Evolutionary conservation across 1,140 invertebrate species (phyloP).

Genomic region (Stenopsyche tienmushanensis): DNA sequence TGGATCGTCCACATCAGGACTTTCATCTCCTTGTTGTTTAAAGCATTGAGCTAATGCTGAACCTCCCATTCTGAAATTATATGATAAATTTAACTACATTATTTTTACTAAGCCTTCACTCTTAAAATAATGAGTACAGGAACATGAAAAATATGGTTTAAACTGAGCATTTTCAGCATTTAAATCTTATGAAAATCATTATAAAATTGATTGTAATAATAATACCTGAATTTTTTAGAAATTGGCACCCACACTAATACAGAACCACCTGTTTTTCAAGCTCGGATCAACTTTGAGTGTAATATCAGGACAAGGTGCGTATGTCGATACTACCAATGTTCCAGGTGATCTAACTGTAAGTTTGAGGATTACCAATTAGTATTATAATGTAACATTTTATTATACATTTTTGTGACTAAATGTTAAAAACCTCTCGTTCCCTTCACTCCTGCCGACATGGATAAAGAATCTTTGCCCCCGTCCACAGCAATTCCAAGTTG

Average conservation of each 20-base stretch:
- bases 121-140: neutral
- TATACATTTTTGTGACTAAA: neutral
- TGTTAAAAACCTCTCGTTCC: slow-evolving; percentile 49
- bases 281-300: slow-evolving; percentile 84
- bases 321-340: slow-evolving; percentile 91
- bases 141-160: too few species aligned
- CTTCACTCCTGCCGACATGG: slow-evolving; percentile 89
- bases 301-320: slow-evolving; percentile 91
- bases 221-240: slow-evolving; percentile 51
- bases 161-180: neutral
- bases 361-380: neutral
- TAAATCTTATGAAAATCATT: slow-evolving; percentile 1
- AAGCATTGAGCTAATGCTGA: slow-evolving; percentile 90
- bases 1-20: slow-evolving; percentile 78
- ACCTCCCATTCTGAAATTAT: slow-evolving; percentile 72
- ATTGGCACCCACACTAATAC: slow-evolving; percentile 49
- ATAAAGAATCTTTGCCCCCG: slow-evolving; percentile 97
- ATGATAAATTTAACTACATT: slow-evolving; percentile 1
- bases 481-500: slow-evolving; percentile 89
- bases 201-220: neutral
- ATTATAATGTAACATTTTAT: slow-evolving; percentile 6
- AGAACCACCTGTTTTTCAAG: slow-evolving; percentile 63
- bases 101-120: neutral
- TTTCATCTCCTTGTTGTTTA: slow-evolving; percentile 77
- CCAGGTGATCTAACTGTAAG: slow-evolving; percentile 82